These are phyloP conservation scores for Hymenochirus boettgeri DNA, from an alignment of 2,113 vertebrate genomes.

Conservation along the genomic window DNA sequence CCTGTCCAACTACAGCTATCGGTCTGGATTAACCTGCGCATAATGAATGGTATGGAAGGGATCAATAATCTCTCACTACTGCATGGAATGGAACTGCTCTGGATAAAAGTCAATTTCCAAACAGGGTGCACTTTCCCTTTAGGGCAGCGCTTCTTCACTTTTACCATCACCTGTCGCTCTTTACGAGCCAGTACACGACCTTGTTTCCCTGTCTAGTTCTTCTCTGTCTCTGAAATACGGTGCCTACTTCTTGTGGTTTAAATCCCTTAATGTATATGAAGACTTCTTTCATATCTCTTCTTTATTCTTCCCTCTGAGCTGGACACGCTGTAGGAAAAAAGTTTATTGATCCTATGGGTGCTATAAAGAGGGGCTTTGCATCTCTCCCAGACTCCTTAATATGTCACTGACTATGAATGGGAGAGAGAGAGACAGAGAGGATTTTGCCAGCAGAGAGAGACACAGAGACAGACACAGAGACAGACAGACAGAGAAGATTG, in stretches of 20 bases:
- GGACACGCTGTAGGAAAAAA: conserved; percentile 2
- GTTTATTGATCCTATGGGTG: conserved; percentile 16
- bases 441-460: no score
- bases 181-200: not conserved
- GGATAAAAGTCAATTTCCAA: no score
- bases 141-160: no score
- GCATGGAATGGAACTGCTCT: no score
- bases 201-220: not conserved
- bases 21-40: no score
- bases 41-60: no score
- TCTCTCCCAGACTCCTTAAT: conserved; percentile 18
- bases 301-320: conserved; percentile 5
- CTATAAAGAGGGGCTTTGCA: conserved; percentile 4
- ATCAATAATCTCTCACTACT: no score
- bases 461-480: not conserved
- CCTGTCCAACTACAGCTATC: no score
- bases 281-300: conserved; percentile 8
- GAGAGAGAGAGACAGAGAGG: not conserved
- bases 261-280: conserved; percentile 33
- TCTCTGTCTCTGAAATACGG: not conserved
- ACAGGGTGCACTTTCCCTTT: no score
- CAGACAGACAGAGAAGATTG: not conserved
- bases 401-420: not conserved
- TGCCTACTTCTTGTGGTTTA: not conserved
- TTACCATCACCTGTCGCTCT: not conserved